phyloP scores from a whole-genome alignment of 2,888 invertebrate genomes.

The Drosophila monieri region DNA sequence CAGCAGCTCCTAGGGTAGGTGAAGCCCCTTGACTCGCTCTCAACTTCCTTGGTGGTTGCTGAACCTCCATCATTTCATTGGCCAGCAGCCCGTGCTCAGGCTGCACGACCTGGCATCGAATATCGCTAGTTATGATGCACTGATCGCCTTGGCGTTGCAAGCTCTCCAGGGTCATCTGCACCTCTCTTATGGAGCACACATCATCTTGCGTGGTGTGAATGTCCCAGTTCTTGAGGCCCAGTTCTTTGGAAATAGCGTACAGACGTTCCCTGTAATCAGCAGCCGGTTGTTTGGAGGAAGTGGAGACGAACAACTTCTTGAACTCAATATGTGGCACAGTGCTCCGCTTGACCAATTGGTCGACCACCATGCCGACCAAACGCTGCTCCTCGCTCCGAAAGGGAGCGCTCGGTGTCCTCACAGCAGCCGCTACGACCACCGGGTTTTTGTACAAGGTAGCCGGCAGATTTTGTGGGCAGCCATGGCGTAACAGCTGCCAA shows the following conservation, averaged over 20 bases:
- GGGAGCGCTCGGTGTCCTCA: constrained; percentile 96
- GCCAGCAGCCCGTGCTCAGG: constrained; percentile 95
- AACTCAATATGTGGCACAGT: constrained; percentile 92
- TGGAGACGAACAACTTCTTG: constrained; percentile 94
- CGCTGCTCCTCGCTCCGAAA: constrained; percentile 86
- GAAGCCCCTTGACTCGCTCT: background rate
- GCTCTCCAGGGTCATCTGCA: constrained; percentile 52
- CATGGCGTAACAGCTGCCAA: constrained; percentile 31
- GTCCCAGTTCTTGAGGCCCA: constrained; percentile 90
- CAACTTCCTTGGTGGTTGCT: background rate
- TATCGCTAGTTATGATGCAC: constrained; percentile 60
- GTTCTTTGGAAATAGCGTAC: constrained; percentile 89
- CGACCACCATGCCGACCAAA: constrained; percentile 93
- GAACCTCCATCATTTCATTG: constrained; percentile 47
- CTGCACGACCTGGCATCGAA: constrained; percentile 84
- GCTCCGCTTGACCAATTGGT: constrained; percentile 91
- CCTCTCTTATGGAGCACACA: constrained; percentile 45
- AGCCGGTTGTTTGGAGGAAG: constrained; percentile 80
- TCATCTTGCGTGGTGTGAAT: constrained; percentile 89
- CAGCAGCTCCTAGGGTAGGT: constrained; percentile 95
- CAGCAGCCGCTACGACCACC: constrained; percentile 95
- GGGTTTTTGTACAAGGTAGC: constrained; percentile 85
- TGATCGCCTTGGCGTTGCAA: constrained; percentile 28
- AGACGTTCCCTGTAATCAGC: constrained; percentile 63
- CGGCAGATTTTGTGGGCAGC: constrained; percentile 3